These are phyloP conservation scores for Yponomeuta sedellus DNA, from an alignment of 2,888 invertebrate genomes.

Conservation along the genomic window DNA sequence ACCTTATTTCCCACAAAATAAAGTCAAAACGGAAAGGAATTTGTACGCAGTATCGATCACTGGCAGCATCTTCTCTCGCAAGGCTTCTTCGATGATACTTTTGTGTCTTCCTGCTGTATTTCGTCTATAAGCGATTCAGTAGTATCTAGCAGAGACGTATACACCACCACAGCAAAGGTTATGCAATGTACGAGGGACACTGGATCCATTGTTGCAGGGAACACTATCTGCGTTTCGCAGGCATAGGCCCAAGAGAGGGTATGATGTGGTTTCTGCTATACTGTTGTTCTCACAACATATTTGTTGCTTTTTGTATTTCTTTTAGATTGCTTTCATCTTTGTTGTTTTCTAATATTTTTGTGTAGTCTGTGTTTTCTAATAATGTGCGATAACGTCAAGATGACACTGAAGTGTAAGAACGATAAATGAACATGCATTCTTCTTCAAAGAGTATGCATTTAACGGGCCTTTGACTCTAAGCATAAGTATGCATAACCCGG, in stretches of 20 bases:
- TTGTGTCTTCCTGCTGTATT: neutral
- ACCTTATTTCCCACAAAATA: neutral
- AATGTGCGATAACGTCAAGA: too few species aligned
- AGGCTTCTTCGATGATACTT: neutral
- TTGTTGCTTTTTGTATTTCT: neutral
- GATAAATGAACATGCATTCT: neutral
- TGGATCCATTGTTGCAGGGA: constrained; percentile 31
- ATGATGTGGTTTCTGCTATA: neutral
- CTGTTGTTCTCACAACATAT: neutral
- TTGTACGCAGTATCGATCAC: neutral
- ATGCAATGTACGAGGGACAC: constrained; percentile 36
- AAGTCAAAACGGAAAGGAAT: neutral
- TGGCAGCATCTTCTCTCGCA: neutral
- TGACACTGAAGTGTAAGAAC: neutral
- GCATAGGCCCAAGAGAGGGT: neutral
- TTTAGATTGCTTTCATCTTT: neutral
- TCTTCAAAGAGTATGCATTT: neutral
- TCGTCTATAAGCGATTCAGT: neutral
- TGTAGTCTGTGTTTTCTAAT: too few species aligned
- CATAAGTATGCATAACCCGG: neutral
- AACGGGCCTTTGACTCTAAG: neutral
- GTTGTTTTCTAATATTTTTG: too few species aligned
- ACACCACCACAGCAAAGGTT: constrained; percentile 32
- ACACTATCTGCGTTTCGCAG: neutral
- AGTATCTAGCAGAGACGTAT: neutral